These are phyloP conservation scores for Platorchestia sp. DNA, from an alignment of 1,140 invertebrate species.

Conservation along the genomic window DNA sequence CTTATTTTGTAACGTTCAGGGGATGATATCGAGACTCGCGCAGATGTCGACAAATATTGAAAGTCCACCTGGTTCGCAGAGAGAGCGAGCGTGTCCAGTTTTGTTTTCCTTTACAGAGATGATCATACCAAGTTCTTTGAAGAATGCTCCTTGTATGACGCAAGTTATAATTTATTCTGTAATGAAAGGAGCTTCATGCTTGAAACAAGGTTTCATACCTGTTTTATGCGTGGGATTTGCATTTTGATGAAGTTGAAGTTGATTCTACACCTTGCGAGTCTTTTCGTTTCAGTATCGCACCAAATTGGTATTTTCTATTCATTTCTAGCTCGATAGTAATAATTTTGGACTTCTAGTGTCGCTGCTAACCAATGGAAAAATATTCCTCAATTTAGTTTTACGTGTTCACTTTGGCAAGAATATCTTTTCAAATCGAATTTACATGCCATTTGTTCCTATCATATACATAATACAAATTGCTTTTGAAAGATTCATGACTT, in stretches of 20 bases:
- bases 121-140: background rate
- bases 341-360: background rate
- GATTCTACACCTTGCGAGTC: background rate
- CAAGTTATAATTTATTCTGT: background rate
- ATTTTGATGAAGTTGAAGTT: background rate
- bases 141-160: background rate
- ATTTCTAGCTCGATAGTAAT: background rate
- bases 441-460: too few relatives aligned
- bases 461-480: too few relatives aligned
- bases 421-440: too few relatives aligned
- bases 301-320: background rate
- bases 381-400: background rate
- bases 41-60: background rate
- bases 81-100: background rate
- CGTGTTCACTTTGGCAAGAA: background rate
- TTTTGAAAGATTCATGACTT: too few relatives aligned
- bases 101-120: background rate
- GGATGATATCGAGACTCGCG: background rate
- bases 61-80: background rate
- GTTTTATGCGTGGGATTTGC: background rate
- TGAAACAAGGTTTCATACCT: background rate
- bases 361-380: background rate
- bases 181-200: background rate
- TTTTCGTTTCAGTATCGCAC: background rate
- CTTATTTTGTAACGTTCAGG: background rate